Evolutionary conservation across 2,113 vertebrate genomes (phyloP), one percentile per base, ranked within the genome.

Genomic region (Apistogramma diplotaenia): DNA sequence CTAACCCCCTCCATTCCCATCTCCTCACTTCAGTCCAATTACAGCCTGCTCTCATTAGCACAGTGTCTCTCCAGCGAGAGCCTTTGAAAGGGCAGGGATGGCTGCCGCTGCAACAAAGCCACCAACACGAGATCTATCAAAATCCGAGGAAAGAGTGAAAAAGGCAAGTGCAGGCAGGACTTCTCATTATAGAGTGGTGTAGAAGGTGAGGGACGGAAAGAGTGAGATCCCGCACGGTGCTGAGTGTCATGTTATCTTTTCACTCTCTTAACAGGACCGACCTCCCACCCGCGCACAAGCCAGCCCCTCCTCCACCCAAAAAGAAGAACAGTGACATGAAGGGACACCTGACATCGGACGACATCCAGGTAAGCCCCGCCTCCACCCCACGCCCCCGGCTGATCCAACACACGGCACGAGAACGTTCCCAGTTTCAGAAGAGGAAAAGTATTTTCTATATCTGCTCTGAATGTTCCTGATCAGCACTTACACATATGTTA

Each of bases 251-350:
- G 90, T 90, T 92, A 79, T 89, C 87, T 82, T 92, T 71, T 92
- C 56, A 46, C 89, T 93, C 89, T 94, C 83, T 85, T 79, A 87
- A 92, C 95, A 98, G 97, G 92, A 96, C 91, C 15, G 96, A 97
- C 89, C 92, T 96, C 80, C 96, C 96, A 40, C 94, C 96, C 1
- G 94, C 96, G 56, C 96, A 97, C 91, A 97, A 97, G 83, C 96
- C 95, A 0, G 95, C 93, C 85, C 97, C 96, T 72, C 94, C 94
- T 2, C 96, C 96, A 29, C 94, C 92, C 8, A 96, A 97, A 53
- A 94, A 95, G 93, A 96, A 96, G 94, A 96, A 94, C 91, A 94
- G 94, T 8, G 96, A 98, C 59, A 87, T 92, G 93, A 97, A 97
- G 94, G 96, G 95, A 62, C 95, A 96, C 88, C 86, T 96, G 92